phyloP scores from a whole-genome alignment of 2,113 vertebrate species.

The Tiliqua scincoides region DNA sequence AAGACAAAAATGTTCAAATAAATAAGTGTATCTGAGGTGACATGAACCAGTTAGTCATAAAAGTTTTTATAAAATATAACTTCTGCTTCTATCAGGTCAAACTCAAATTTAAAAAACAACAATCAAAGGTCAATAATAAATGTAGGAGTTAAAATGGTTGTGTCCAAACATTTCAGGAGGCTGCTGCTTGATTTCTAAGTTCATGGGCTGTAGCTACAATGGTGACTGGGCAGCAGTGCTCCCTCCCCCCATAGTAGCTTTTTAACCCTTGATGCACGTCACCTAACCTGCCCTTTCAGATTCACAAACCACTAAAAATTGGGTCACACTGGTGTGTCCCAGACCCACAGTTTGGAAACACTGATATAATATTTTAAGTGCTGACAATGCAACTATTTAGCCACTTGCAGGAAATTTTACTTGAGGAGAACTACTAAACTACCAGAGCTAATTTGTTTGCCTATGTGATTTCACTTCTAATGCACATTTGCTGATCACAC shows the following conservation, averaged over 20 bases:
- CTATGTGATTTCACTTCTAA: conserved; percentile 48
- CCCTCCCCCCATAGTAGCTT: too few relatives aligned
- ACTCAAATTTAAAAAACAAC: neutral
- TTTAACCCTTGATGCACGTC: too few relatives aligned
- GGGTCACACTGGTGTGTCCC: too few relatives aligned
- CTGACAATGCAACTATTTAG: neutral
- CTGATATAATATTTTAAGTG: neutral
- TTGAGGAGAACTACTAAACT: conserved; percentile 30
- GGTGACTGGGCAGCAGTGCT: too few relatives aligned
- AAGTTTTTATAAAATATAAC: neutral
- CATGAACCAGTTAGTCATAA: neutral
- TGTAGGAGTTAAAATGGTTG: neutral
- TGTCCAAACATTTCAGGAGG: too few relatives aligned
- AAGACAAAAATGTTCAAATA: neutral
- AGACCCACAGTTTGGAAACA: too few relatives aligned
- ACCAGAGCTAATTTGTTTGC: conserved; percentile 42
- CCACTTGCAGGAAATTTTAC: conserved; percentile 4
- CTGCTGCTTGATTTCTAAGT: too few relatives aligned
- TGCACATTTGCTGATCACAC: conserved; percentile 33
- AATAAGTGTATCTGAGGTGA: neutral
- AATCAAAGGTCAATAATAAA: neutral
- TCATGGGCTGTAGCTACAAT: too few relatives aligned
- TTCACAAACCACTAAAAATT: too few relatives aligned
- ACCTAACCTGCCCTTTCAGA: too few relatives aligned
- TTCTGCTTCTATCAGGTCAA: neutral